phyloP scores from a whole-genome alignment of 1,140 invertebrate genomes.

The Drosophila mayri region DNA sequence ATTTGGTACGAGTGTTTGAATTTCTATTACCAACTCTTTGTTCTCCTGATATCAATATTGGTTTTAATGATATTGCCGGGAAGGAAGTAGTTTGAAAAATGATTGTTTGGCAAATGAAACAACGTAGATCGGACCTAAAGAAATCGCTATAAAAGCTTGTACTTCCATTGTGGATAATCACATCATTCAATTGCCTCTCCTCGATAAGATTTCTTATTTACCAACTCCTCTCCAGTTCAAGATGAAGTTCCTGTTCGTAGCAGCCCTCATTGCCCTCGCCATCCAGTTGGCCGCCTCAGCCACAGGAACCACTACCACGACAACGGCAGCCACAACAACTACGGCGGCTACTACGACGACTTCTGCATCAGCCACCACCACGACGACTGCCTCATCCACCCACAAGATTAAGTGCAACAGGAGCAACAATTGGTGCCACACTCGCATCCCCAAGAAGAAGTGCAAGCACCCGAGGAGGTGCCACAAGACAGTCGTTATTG shows the following conservation, averaged over 20 bases:
- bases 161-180: neutral
- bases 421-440: constrained; percentile 13
- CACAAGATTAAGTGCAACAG: constrained; percentile 2
- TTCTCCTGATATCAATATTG: neutral
- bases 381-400: neutral
- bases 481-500: constrained; percentile 12
- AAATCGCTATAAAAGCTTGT: neutral
- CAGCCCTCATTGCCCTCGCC: constrained; percentile 7
- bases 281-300: constrained; percentile 6
- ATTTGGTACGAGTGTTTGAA: too few relatives aligned
- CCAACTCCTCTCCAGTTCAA: neutral
- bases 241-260: constrained; percentile 22
- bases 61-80: neutral
- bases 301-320: neutral
- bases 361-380: neutral
- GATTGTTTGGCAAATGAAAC: neutral
- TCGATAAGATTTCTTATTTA: neutral
- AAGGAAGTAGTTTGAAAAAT: neutral
- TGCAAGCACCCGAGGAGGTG: constrained; percentile 21
- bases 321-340: neutral
- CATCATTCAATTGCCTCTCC: neutral
- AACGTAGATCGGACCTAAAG: neutral
- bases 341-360: constrained; percentile 2
- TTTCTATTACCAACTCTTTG: neutral
- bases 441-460: constrained; percentile 1